A percentile compares a stretch with the other conserved stretches of the same genome.
These are phyloP conservation scores for Drosophila bunnanda DNA, from an alignment of 2,888 invertebrate genomes.

Conservation along the genomic window DNA sequence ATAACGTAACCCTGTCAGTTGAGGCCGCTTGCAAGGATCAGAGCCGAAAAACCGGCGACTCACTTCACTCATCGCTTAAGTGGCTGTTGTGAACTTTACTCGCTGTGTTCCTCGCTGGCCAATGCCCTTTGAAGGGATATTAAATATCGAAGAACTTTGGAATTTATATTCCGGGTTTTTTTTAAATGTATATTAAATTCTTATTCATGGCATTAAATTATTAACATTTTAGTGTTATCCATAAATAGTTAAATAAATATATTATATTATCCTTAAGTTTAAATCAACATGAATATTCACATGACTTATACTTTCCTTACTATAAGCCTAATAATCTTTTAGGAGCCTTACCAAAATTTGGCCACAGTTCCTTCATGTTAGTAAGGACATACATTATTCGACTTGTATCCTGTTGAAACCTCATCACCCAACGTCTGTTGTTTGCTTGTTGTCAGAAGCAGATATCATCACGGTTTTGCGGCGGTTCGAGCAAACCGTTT, in stretches of 20 bases:
- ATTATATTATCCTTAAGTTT: too few species aligned
- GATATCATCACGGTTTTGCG: conserved; percentile 36
- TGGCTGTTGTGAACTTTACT: conserved; percentile 58
- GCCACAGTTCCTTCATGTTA: not conserved
- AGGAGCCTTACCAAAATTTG: not conserved
- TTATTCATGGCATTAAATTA: not conserved
- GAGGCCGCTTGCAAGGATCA: conserved; percentile 9
- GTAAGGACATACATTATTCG: not conserved
- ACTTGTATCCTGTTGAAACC: not conserved
- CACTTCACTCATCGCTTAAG: conserved; percentile 65
- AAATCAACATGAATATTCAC: too few species aligned
- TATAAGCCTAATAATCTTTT: not conserved
- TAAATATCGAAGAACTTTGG: not conserved
- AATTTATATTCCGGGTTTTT: not conserved
- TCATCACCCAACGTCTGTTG: conserved; percentile 9
- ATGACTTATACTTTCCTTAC: too few species aligned
- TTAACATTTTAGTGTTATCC: not conserved
- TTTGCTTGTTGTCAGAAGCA: conserved; percentile 33
- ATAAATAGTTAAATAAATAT: too few species aligned
- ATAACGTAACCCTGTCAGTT: conserved; percentile 15
- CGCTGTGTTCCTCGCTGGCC: conserved; percentile 2
- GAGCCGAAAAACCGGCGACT: conserved; percentile 36
- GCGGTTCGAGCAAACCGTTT: conserved; percentile 24
- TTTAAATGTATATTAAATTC: not conserved
- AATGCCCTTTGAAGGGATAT: conserved; percentile 22